Percentiles rank a stretch among this genome's conserved stretches.
Conservation (phyloP, 2,888 invertebrate species). For the Meiosimyza platycephala region DNA sequence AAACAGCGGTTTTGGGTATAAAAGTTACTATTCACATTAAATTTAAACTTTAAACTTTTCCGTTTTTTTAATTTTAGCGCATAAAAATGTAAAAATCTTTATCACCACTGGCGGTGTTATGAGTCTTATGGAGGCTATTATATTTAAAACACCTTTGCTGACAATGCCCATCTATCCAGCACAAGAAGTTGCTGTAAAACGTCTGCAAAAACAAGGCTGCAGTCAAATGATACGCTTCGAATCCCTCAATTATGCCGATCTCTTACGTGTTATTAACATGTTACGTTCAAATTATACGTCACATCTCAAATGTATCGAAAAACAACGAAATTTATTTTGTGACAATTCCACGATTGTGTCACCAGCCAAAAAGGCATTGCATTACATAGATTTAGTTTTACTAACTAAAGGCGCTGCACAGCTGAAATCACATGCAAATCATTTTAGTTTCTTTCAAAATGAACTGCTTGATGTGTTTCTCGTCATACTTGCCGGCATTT, state of each 20-base stretch:
- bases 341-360: constrained; percentile 51
- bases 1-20: constrained; percentile 64
- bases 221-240: constrained; percentile 63
- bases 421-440: constrained; percentile 61
- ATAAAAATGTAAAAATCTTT: constrained; percentile 70
- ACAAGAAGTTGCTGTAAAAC: constrained; percentile 68
- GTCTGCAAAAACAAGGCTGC: constrained; percentile 65
- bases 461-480: constrained; percentile 63
- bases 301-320: constrained; percentile 45
- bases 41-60: not conserved
- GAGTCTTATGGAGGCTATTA: constrained; percentile 70
- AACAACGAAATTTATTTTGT: constrained; percentile 49
- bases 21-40: not conserved
- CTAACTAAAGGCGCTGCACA: constrained; percentile 59
- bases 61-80: constrained; percentile 61
- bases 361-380: constrained; percentile 57
- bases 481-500: constrained; percentile 59
- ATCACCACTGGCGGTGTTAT: constrained; percentile 73
- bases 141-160: constrained; percentile 68
- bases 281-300: constrained; percentile 62
- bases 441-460: constrained; percentile 60
- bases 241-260: constrained; percentile 63
- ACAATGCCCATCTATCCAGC: constrained; percentile 70
- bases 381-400: constrained; percentile 63
- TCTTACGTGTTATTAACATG: constrained; percentile 63